Evolutionary conservation across 1,140 invertebrate genomes (phyloP).

Genomic region (Heterodera carotae): DNA sequence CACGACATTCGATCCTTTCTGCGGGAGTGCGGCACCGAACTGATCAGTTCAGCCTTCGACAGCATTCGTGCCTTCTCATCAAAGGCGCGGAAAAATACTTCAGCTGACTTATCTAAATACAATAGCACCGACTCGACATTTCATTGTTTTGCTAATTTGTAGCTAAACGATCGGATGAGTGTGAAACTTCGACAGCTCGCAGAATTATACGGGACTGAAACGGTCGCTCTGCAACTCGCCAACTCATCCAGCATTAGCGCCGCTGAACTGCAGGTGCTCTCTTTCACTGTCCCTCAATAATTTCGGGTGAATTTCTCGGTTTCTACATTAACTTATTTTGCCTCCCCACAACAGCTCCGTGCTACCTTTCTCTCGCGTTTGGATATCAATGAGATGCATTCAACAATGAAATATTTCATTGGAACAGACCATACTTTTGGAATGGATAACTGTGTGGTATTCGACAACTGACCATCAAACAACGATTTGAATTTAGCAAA

Average conservation of each 20-base stretch:
- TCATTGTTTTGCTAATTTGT: too few species aligned
- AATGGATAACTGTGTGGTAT: neutral
- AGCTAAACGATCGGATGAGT: constrained; percentile 37
- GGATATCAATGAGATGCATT: constrained; percentile 11
- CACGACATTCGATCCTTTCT: constrained; percentile 24
- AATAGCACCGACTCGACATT: too few species aligned
- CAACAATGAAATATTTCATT: constrained; percentile 33
- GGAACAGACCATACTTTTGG: neutral
- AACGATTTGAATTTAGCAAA: neutral
- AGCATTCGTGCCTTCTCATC: neutral
- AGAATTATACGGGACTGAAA: constrained; percentile 50
- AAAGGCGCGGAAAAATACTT: neutral
- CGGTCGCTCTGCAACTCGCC: constrained; percentile 38
- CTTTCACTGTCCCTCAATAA: too few species aligned
- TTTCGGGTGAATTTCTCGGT: neutral
- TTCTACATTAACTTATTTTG: neutral
- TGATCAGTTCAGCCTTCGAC: neutral
- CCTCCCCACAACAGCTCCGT: constrained; percentile 48
- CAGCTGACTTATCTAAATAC: neutral
- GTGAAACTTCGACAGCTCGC: constrained; percentile 33
- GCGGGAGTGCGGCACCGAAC: constrained; percentile 5
- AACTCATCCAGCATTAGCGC: constrained; percentile 33
- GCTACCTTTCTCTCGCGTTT: constrained; percentile 49
- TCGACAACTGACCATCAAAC: neutral
- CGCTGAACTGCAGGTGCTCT: constrained; percentile 44